These are phyloP conservation scores for Nilaparvata lugens DNA, from an alignment of 1,140 invertebrate genomes.

Conservation along the genomic window DNA sequence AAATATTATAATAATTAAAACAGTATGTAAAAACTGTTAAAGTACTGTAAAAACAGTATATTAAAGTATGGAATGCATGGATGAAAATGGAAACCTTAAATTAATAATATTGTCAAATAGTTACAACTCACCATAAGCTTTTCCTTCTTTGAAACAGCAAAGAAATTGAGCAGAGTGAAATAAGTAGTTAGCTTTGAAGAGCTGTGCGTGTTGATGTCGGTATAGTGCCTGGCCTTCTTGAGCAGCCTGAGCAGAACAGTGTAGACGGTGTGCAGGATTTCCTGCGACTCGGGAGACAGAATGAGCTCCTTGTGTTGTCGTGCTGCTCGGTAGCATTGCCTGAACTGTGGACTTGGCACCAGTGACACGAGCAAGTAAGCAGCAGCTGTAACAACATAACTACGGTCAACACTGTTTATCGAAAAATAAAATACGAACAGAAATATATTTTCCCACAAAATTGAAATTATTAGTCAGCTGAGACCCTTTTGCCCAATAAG, in stretches of 20 bases:
- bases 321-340: slow-evolving; percentile 67
- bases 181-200: slow-evolving; percentile 86
- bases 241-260: slow-evolving; percentile 66
- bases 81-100: slow-evolving; percentile 14
- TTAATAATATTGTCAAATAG: not conserved
- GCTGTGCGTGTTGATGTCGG: slow-evolving; percentile 73
- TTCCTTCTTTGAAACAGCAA: slow-evolving; percentile 78
- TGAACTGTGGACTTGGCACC: slow-evolving; percentile 78
- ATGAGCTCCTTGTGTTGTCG: slow-evolving; percentile 42
- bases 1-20: too few species aligned
- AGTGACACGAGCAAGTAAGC: slow-evolving; percentile 77
- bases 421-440: too few species aligned
- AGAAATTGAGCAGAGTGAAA: slow-evolving; percentile 83
- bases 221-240: slow-evolving; percentile 73
- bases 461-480: too few species aligned
- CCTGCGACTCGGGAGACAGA: slow-evolving; percentile 58
- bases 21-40: too few species aligned
- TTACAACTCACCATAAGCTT: slow-evolving; percentile 72
- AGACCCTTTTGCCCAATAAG: too few species aligned
- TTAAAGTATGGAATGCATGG: too few species aligned
- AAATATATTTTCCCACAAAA: too few species aligned
- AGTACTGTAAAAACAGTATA: too few species aligned
- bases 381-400: slow-evolving; percentile 48
- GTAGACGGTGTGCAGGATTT: slow-evolving; percentile 65
- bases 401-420: not conserved